Base-by-base conservation (phyloP, 2,888 invertebrate species). In the Listrodromus nycthemerus region DNA sequence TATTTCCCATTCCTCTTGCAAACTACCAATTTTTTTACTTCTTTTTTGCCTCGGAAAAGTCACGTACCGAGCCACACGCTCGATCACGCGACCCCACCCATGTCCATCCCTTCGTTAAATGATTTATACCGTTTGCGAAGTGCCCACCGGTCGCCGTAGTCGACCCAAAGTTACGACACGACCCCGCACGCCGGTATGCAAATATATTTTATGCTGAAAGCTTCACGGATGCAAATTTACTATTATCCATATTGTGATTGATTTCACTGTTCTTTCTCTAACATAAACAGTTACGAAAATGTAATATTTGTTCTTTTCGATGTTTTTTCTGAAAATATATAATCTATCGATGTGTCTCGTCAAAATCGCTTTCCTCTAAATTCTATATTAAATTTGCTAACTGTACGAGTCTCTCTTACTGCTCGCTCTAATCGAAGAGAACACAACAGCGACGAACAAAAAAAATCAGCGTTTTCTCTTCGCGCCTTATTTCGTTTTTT, bases 181-280 rank as follows among this genome's bases (percentile, higher is more conserved):
- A 58, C 4, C 5, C 24, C 50, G 27, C 55, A 13, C 16, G 21
- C 67, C 19, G 8, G 30, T 27, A 33, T 19, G 27, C 27, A 61
- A 77, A 5, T 48, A 48, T 27, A 48, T 48, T 4, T 21, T 48
- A 10, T n/a, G 24, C 19, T 30, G 55, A 45, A 30, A 8, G 65
- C 71, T 79, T 67, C 48, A n/a, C 45, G 45, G 45, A 45, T 66
- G 55, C 67, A 58, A 73, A 80, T 55, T 66, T 58, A 24, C 58
- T 37, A 73, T 21, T 61, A 50, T 58, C 37, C 30, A 19, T 41
- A 73, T 70, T 71, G 37, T 71, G 37, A 79, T 79, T 45, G 55
- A 55, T 41, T 66, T 79, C 21, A 27, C 4, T 78, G 79, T 45
- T 63, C 69, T 19, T 10, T 71, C 50, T 71, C 27, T 37, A 27